Percentiles rank a stretch among this genome's conserved stretches.
Evolutionary conservation across 1,140 invertebrate species (phyloP).

Genomic region (Hormaphis cornu): DNA sequence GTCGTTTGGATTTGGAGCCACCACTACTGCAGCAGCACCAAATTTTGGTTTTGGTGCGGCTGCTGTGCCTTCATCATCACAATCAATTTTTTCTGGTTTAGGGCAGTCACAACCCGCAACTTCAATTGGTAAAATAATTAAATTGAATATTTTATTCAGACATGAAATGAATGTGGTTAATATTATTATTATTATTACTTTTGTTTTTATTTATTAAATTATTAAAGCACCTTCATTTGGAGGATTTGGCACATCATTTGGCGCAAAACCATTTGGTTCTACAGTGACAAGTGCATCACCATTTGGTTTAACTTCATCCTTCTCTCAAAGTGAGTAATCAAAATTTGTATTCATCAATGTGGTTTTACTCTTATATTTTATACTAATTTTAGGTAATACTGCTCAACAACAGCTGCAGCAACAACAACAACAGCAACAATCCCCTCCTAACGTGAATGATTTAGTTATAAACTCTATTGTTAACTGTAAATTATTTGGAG

Average conservation of each 20-base stretch:
- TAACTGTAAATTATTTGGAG: conserved; percentile 77
- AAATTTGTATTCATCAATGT: background rate
- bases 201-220: conserved; percentile 4
- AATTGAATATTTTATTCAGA: background rate
- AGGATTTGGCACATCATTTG: conserved; percentile 21
- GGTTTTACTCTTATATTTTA: background rate
- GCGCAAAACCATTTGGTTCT: conserved; percentile 16
- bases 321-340: conserved; percentile 1
- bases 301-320: conserved; percentile 31
- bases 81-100: conserved; percentile 38
- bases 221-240: background rate
- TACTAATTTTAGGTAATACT: background rate
- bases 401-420: conserved; percentile 23
- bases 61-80: conserved; percentile 33
- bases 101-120: conserved; percentile 36
- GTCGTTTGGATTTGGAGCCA: conserved; percentile 33
- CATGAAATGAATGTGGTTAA: background rate
- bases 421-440: conserved; percentile 35
- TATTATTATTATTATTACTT: background rate
- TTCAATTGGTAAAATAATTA: conserved; percentile 28
- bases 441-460: conserved; percentile 47
- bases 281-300: conserved; percentile 5
- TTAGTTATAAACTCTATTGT: conserved; percentile 68
- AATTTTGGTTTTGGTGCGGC: conserved; percentile 16
- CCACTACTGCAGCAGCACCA: conserved; percentile 34